These are phyloP conservation scores for Imbricaverruca yamaguchii DNA, from an alignment of 2,888 invertebrate species.

Conservation along the genomic window DNA sequence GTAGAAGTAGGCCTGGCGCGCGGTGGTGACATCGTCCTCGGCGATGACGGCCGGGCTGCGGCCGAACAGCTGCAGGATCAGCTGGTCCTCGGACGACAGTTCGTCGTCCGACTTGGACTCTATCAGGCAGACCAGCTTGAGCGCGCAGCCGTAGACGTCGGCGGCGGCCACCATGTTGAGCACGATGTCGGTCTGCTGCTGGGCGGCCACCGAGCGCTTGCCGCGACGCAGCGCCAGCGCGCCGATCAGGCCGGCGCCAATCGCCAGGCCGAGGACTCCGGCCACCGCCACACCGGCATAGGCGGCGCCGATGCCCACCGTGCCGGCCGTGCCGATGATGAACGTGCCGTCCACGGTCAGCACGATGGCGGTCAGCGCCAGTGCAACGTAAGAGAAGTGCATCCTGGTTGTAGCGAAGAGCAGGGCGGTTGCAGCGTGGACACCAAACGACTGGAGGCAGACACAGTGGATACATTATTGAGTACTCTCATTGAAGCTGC, in stretches of 20 bases:
- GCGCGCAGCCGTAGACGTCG: slow-evolving; percentile 21
- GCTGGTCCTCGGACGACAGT: slow-evolving; percentile 16
- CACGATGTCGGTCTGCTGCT: slow-evolving; percentile 11
- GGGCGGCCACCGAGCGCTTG: not conserved
- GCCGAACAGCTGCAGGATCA: slow-evolving; percentile 21
- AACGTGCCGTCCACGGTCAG: slow-evolving; percentile 16
- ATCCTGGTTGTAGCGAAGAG: not conserved
- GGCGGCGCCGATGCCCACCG: slow-evolving; percentile 11
- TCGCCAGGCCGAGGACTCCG: not conserved
- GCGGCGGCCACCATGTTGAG: slow-evolving; percentile 21
- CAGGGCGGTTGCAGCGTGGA: not conserved
- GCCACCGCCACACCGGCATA: not conserved
- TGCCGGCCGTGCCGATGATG: slow-evolving; percentile 1
- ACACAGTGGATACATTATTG: too few species aligned
- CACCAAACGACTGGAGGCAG: too few species aligned
- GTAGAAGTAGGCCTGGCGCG: slow-evolving; percentile 18
- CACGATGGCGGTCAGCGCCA: not conserved
- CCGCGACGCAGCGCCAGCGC: not conserved
- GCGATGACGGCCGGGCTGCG: not conserved
- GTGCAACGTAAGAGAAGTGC: not conserved
- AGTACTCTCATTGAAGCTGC: too few species aligned
- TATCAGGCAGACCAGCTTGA: slow-evolving; percentile 17
- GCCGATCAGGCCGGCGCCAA: slow-evolving; percentile 18
- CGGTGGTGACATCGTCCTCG: not conserved
- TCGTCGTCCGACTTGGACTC: slow-evolving; percentile 7